Conservation (phyloP, 2,113 vertebrate genomes). For the Choloepus hoffmanni region DNA sequence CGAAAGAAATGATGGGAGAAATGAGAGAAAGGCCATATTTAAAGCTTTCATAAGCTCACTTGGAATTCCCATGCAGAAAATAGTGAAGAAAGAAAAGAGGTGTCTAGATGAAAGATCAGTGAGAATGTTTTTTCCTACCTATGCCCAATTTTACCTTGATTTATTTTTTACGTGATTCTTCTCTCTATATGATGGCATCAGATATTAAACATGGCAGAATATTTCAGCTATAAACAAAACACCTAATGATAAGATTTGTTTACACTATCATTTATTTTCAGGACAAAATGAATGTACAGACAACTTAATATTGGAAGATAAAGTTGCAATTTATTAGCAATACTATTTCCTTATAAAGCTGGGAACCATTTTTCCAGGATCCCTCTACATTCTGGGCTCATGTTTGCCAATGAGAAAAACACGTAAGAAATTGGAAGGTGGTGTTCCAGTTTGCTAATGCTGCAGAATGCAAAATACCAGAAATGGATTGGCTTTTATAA, state of each 20-base stretch:
- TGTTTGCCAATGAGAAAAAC: not conserved
- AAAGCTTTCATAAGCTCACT: not conserved
- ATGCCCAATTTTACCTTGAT: not conserved
- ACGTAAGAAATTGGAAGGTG: not conserved
- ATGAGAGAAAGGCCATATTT: not conserved
- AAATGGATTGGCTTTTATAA: too few species aligned
- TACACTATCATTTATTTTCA: not conserved
- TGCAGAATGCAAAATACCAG: too few species aligned
- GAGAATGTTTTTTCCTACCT: not conserved
- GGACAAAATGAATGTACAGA: not conserved
- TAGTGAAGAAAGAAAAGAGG: not conserved
- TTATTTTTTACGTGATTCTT: not conserved
- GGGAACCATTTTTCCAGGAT: not conserved
- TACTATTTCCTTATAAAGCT: not conserved
- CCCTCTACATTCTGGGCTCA: not conserved
- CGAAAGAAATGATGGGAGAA: not conserved
- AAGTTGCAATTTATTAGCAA: not conserved
- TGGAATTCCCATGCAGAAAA: not conserved
- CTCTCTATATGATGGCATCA: not conserved
- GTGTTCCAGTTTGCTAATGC: too few species aligned
- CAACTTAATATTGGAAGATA: not conserved
- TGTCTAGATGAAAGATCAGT: not conserved
- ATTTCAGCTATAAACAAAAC: not conserved
- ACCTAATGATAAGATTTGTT: not conserved
- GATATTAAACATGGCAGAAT: not conserved